These are phyloP conservation scores for Ctena decussata DNA, from an alignment of 2,888 invertebrate genomes.

Conservation along the genomic window DNA sequence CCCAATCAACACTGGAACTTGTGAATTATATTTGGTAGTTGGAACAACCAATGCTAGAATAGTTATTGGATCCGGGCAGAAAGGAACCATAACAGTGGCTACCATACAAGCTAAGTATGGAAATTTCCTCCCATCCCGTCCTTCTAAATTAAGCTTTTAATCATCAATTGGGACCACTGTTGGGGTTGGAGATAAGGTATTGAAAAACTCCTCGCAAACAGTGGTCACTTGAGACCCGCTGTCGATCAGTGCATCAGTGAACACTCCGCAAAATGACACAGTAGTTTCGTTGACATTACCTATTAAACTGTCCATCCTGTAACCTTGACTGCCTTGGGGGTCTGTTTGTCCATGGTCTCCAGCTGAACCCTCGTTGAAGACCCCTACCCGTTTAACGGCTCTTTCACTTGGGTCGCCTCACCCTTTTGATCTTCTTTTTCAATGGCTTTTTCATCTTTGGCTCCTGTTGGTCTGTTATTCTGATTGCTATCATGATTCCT, in stretches of 20 bases:
- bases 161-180: background rate
- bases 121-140: background rate
- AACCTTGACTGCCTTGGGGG: background rate
- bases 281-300: background rate
- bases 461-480: background rate
- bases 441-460: background rate
- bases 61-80: background rate
- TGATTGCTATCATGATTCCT: background rate
- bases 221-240: background rate
- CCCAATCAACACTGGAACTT: background rate
- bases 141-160: background rate
- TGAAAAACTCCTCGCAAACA: background rate
- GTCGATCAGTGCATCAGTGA: background rate
- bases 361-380: slow-evolving; percentile 4
- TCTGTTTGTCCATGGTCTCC: background rate
- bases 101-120: background rate
- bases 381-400: background rate
- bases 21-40: background rate
- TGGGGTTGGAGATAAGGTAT: background rate
- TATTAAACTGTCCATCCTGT: background rate
- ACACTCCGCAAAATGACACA: background rate
- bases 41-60: background rate
- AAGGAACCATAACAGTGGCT: background rate
- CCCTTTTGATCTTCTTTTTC: background rate
- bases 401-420: background rate